These are phyloP conservation scores for Montipora cactus DNA, from an alignment of 64 coral and sea anemone genomes.

Conservation along the genomic window DNA sequence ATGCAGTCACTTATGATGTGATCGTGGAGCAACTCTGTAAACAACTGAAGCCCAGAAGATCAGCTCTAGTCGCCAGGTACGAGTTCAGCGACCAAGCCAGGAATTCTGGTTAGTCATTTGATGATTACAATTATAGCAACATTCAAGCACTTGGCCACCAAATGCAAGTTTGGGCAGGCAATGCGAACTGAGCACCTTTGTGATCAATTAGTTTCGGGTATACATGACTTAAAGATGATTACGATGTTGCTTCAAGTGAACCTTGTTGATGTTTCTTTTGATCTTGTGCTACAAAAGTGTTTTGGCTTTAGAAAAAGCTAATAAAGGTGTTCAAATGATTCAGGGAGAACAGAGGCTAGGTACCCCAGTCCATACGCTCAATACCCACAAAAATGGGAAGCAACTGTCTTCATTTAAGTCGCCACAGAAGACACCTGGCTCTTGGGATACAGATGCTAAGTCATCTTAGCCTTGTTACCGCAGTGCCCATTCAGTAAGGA, in stretches of 20 bases:
- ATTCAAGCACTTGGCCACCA: conserved; percentile 61
- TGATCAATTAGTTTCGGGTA: conserved; percentile 6
- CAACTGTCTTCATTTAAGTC: neutral
- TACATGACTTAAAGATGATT: conserved; percentile 23
- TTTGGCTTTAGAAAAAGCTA: conserved; percentile 7
- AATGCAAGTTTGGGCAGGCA: conserved; percentile 66
- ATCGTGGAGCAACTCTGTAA: conserved; percentile 53
- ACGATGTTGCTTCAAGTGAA: conserved; percentile 16
- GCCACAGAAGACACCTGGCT: neutral
- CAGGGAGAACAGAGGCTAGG: conserved; percentile 10
- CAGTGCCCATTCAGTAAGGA: conserved; percentile 26
- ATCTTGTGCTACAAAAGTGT: conserved; percentile 19
- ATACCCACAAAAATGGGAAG: neutral
- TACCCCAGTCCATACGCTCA: neutral
- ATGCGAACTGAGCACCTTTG: conserved; percentile 38
- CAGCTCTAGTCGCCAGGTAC: conserved; percentile 52
- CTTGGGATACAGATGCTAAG: neutral
- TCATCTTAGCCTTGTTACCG: conserved; percentile 8
- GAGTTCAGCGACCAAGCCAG: conserved; percentile 54
- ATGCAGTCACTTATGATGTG: conserved; percentile 14
- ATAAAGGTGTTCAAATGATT: conserved; percentile 39
- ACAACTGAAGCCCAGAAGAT: conserved; percentile 57
- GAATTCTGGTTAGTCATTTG: conserved; percentile 53
- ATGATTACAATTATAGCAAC: conserved; percentile 41
- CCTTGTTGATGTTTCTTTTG: conserved; percentile 7